Evolutionary conservation across 2,797 vertebrate genomes (phyloP).

Genomic region (Sternotherus odoratus): DNA sequence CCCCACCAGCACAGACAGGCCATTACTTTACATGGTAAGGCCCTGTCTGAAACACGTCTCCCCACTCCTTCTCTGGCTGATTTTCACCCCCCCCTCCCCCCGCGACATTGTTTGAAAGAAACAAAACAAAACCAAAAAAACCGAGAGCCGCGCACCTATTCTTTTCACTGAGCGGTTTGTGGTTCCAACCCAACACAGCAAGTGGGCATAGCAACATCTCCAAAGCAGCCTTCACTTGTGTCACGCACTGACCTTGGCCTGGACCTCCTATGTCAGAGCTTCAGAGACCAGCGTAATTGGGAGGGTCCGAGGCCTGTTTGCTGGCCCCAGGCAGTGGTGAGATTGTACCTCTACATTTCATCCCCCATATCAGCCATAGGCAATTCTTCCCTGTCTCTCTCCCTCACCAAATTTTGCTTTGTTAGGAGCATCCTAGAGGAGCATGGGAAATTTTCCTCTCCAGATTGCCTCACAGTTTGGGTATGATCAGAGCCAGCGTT

Average conservation of each 20-base stretch:
- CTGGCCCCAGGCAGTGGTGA: neutral
- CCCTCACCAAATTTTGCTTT: neutral
- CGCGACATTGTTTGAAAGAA: slow-evolving; percentile 17
- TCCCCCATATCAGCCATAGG: neutral
- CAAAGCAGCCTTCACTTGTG: slow-evolving; percentile 24
- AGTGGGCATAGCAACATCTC: slow-evolving; percentile 28
- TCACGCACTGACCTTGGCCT: neutral
- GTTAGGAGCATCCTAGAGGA: neutral
- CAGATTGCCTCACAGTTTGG: neutral
- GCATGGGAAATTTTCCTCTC: neutral
- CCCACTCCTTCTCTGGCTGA: neutral
- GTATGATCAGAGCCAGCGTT: neutral
- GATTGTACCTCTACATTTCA: neutral
- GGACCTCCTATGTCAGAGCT: neutral
- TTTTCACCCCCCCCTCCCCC: slow-evolving; percentile 48
- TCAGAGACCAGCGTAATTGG: neutral
- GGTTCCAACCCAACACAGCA: slow-evolving; percentile 64
- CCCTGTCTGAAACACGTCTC: fast-evolving
- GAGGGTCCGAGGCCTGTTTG: neutral
- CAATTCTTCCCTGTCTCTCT: neutral
- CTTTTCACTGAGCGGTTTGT: slow-evolving; percentile 46
- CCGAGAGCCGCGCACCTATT: neutral
- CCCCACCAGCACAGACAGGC: fast-evolving
- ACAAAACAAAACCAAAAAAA: neutral
- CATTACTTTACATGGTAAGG: fast-evolving